Evolutionary conservation across 1,140 invertebrate species (phyloP), one percentile per base, ranked within the genome.

Genomic region (Zaprionus kolodkinae): DNA sequence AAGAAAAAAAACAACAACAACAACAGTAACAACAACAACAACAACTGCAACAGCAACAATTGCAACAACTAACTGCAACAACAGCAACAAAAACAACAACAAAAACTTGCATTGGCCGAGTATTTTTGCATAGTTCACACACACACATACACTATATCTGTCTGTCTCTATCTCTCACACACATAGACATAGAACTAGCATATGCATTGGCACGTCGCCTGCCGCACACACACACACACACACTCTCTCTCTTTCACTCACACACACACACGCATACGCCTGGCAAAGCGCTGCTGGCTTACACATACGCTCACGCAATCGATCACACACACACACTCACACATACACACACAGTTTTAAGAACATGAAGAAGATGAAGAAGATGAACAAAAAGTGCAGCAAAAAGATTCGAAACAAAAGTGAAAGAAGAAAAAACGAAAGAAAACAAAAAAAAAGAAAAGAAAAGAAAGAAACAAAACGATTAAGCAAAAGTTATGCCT

Each of bases 401-500:
- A 67, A 81, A 71, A 66, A 45, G 40, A 45, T 40, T 40, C 13
- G 38, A 45, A 13, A 40, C 13, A 69, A 65, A 78, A 27, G 10
- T 35, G 36, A 57, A 63, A 73, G 65, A 77, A 69, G 48, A 56
- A 40, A 76, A 76, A 52, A 70, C 71, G 21, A 21, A 65, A 71
- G 38, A 59, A 55, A 52, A 11, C 33, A 12, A 40, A 78, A 81
- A 68, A 68, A 78, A 38, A 56, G 61, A 72, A 59, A 72, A 59
- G 38, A 65, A 17, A 68, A 71, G 50, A 72, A 81, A 72, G 3
- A 30, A 30, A 30, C 27, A 59, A 55, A 48, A 74, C 55, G 25
- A 71, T 38, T 83, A 86, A 77, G 70, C 73, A 87, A 88, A 75
- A 88, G 77, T 84, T 83, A 88, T 88, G 84, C 84, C 84, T 87